Percentiles rank a stretch among this genome's conserved stretches.
Conservation (phyloP, 2,113 vertebrate genomes). For the Bostrychus sinensis region DNA sequence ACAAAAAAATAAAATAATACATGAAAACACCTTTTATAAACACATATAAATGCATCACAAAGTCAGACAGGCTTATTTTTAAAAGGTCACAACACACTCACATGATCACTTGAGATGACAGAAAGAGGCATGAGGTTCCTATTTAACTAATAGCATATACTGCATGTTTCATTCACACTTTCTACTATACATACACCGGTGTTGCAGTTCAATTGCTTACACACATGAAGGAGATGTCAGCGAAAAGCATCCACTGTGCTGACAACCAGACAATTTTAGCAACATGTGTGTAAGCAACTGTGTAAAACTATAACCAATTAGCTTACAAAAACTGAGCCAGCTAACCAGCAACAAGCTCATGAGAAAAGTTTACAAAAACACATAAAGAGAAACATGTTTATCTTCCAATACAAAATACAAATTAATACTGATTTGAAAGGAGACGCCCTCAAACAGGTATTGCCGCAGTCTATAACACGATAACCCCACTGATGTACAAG, state of each 20-base stretch:
- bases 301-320: constrained; percentile 29
- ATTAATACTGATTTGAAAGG: constrained; percentile 56
- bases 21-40: constrained; percentile 37
- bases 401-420: constrained; percentile 64
- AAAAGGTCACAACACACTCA: constrained; percentile 19
- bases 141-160: constrained; percentile 14
- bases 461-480: constrained; percentile 25
- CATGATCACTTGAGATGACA: constrained; percentile 17
- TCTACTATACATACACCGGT: constrained; percentile 39
- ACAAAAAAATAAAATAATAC: constrained; percentile 46
- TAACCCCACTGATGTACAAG: constrained; percentile 20
- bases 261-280: not conserved
- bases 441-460: constrained; percentile 26
- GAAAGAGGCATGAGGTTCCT: constrained; percentile 15
- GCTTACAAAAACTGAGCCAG: constrained; percentile 65
- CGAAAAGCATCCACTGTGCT: not conserved
- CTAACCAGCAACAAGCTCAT: constrained; percentile 75
- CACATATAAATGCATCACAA: constrained; percentile 37
- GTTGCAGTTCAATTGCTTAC: constrained; percentile 7
- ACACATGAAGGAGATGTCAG: not conserved
- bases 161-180: constrained; percentile 32
- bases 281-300: constrained; percentile 2
- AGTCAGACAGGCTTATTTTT: constrained; percentile 21
- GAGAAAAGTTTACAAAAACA: constrained; percentile 44
- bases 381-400: constrained; percentile 22